Evolutionary conservation across 2,113 vertebrate species (phyloP).

Genomic region (Epinephelus cyanopodus): DNA sequence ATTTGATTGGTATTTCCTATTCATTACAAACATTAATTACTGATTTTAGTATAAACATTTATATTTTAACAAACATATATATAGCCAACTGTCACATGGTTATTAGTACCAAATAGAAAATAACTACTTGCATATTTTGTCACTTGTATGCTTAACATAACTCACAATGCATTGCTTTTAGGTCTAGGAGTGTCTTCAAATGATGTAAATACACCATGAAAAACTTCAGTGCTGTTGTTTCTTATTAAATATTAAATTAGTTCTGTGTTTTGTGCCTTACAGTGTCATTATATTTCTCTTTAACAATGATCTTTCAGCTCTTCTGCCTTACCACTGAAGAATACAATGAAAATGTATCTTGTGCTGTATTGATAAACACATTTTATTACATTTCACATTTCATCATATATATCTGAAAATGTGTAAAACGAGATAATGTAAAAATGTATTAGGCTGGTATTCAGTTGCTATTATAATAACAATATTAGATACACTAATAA

Average conservation of each 20-base stretch:
- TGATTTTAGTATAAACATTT: slow-evolving; percentile 4
- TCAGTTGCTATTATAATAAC: too few relatives aligned
- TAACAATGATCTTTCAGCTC: not conserved
- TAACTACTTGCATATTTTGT: slow-evolving; percentile 46
- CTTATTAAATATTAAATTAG: slow-evolving; percentile 44
- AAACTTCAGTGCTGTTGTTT: slow-evolving; percentile 57
- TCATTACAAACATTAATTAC: slow-evolving; percentile 14
- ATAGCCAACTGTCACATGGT: slow-evolving; percentile 24
- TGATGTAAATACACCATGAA: slow-evolving; percentile 64
- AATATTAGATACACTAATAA: too few relatives aligned
- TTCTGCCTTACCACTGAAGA: not conserved
- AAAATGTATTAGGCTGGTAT: too few relatives aligned
- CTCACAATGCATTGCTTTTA: slow-evolving; percentile 54
- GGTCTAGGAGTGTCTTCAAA: slow-evolving; percentile 49
- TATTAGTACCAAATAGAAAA: slow-evolving; percentile 19
- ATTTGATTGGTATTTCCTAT: slow-evolving; percentile 21
- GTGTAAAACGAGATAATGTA: too few relatives aligned
- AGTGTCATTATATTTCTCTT: slow-evolving; percentile 1
- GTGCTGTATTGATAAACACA: not conserved
- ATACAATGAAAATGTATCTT: not conserved
- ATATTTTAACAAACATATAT: slow-evolving; percentile 27
- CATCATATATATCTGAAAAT: too few relatives aligned
- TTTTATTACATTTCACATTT: too few relatives aligned
- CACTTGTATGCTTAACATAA: slow-evolving; percentile 48
- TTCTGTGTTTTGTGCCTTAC: slow-evolving; percentile 22